These are phyloP conservation scores for Epizoanthus ramosus DNA, from an alignment of 92 coral and sea anemone species.

Conservation along the genomic window DNA sequence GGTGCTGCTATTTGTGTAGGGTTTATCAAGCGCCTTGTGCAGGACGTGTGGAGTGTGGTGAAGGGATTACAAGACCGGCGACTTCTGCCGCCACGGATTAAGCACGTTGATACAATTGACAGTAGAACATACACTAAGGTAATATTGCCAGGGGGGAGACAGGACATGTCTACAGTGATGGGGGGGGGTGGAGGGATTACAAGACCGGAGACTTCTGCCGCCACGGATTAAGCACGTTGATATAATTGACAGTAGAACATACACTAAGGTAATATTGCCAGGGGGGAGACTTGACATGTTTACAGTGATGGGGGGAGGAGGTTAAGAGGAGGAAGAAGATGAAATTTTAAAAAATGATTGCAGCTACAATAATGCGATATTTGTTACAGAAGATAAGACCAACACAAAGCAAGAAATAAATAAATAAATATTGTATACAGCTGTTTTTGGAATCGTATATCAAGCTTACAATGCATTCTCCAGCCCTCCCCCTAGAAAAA, in stretches of 20 bases:
- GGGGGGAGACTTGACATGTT: too few species aligned
- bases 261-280: slow-evolving; percentile 58
- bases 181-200: slow-evolving; percentile 73
- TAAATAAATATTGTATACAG: too few species aligned
- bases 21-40: slow-evolving; percentile 78
- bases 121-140: slow-evolving; percentile 78
- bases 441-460: too few species aligned
- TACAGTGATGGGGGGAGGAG: too few species aligned
- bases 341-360: too few species aligned
- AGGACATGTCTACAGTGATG: too few species aligned
- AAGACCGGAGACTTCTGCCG: slow-evolving; percentile 76
- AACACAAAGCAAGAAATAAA: too few species aligned
- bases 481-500: too few species aligned
- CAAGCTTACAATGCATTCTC: too few species aligned
- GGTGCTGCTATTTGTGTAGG: slow-evolving; percentile 51
- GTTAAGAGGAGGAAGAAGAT: too few species aligned
- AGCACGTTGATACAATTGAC: slow-evolving; percentile 83
- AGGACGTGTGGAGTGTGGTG: slow-evolving; percentile 89
- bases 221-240: slow-evolving; percentile 92
- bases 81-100: slow-evolving; percentile 83
- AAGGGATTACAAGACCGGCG: slow-evolving; percentile 87
- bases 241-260: slow-evolving; percentile 72
- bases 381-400: too few species aligned
- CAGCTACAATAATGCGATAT: too few species aligned
- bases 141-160: not conserved